Evolutionary conservation across 2,113 vertebrate species (phyloP).

Genomic region (Burhinus bistriatus): DNA sequence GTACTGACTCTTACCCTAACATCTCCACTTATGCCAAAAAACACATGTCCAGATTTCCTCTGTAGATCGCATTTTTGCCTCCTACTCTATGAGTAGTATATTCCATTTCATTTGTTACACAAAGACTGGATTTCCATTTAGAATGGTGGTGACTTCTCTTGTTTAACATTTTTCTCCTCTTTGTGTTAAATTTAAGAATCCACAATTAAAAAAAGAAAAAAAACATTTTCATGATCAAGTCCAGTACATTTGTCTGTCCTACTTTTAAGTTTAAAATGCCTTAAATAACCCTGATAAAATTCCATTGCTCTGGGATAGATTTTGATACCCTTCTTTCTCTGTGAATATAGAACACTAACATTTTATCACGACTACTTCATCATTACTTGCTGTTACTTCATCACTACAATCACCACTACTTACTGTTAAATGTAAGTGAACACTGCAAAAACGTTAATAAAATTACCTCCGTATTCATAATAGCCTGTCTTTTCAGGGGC

Average conservation of each 20-base stretch:
- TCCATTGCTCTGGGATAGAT: neutral
- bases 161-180: too few relatives aligned
- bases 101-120: too few relatives aligned
- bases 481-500: neutral
- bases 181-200: neutral
- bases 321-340: neutral
- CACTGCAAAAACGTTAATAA: neutral
- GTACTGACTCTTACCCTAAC: too few relatives aligned
- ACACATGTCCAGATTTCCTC: too few relatives aligned
- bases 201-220: neutral
- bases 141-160: too few relatives aligned
- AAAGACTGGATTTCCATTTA: too few relatives aligned
- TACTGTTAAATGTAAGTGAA: neutral
- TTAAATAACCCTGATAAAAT: neutral
- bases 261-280: neutral
- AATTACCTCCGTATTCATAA: neutral
- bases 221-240: neutral
- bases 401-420: neutral
- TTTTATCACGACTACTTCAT: too few relatives aligned
- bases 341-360: neutral
- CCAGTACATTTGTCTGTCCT: neutral
- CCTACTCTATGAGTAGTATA: too few relatives aligned
- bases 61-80: too few relatives aligned
- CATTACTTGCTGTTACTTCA: neutral
- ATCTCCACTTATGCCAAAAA: too few relatives aligned